These are phyloP conservation scores for Pammene aurita DNA, from an alignment of 2,888 invertebrate genomes.

Conservation along the genomic window DNA sequence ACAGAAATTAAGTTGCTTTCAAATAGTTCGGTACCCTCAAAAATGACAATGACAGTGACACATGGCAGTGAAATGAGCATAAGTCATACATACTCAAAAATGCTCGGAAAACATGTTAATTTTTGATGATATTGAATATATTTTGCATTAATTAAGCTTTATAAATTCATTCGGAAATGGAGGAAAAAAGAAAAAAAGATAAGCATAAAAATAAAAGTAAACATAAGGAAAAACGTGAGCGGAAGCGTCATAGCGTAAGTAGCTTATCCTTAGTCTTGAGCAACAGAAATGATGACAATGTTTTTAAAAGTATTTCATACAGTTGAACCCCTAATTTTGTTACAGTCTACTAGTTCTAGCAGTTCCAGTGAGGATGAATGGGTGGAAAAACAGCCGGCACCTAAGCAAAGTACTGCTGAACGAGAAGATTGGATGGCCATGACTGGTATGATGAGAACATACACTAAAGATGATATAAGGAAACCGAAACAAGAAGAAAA, in stretches of 20 bases:
- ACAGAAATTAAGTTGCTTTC: neutral
- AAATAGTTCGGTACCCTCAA: neutral
- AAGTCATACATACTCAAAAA: too few relatives aligned
- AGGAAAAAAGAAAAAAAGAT: constrained; percentile 69
- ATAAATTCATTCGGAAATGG: constrained; percentile 50
- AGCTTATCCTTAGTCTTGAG: neutral
- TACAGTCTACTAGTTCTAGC: constrained; percentile 64
- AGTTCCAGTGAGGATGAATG: constrained; percentile 80
- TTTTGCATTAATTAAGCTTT: neutral
- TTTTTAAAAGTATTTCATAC: neutral
- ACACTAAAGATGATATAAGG: constrained; percentile 73
- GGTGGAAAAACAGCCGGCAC: constrained; percentile 80
- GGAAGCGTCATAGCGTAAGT: constrained; percentile 57
- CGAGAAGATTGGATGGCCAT: constrained; percentile 93
- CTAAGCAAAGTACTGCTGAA: constrained; percentile 50
- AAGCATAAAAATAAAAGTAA: constrained; percentile 63
- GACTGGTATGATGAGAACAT: constrained; percentile 79
- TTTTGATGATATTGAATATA: neutral
- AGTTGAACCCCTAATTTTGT: constrained; percentile 19
- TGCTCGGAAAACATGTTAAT: too few relatives aligned
- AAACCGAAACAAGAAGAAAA: constrained; percentile 79
- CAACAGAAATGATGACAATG: neutral
- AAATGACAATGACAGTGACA: neutral
- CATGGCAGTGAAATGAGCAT: neutral
- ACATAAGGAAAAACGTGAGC: constrained; percentile 52